Evolutionary conservation across 2,888 invertebrate genomes (phyloP).

Genomic region (Eristalis pertinax): DNA sequence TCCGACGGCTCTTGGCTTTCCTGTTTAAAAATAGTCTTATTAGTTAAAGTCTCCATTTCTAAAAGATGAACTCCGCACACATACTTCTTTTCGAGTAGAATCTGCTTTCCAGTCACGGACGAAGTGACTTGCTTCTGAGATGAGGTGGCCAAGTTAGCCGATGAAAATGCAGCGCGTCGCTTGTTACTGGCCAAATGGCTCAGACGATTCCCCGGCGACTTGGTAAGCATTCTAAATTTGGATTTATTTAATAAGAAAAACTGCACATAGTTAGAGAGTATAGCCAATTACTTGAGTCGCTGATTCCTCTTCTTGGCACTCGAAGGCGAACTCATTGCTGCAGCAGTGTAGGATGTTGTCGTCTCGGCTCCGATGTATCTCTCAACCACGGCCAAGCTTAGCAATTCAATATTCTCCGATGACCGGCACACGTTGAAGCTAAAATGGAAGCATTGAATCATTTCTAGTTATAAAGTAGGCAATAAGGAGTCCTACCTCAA

Average conservation of each 20-base stretch:
- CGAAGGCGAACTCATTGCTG: constrained; percentile 81
- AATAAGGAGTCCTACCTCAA: constrained; percentile 84
- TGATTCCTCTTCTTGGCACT: constrained; percentile 86
- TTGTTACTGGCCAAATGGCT: constrained; percentile 87
- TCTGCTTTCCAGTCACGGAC: constrained; percentile 77
- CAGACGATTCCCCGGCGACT: constrained; percentile 89
- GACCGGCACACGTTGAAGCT: constrained; percentile 88
- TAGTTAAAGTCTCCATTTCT: constrained; percentile 9
- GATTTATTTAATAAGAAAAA: neutral
- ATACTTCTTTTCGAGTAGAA: constrained; percentile 78
- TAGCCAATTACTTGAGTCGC: constrained; percentile 83
- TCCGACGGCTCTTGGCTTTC: constrained; percentile 77
- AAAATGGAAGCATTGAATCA: constrained; percentile 75
- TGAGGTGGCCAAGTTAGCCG: constrained; percentile 84
- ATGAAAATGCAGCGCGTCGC: constrained; percentile 89
- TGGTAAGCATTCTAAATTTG: constrained; percentile 78
- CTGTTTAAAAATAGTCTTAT: constrained; percentile 66
- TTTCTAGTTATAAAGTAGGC: neutral
- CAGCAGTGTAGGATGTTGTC: constrained; percentile 84
- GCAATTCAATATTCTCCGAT: constrained; percentile 87
- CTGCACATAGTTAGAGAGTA: neutral
- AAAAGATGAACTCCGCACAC: constrained; percentile 20
- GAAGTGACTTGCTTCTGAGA: constrained; percentile 78
- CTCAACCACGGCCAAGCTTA: constrained; percentile 86
- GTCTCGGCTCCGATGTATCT: constrained; percentile 90